Percentiles rank a stretch among this genome's conserved stretches.
phyloP scores from a whole-genome alignment of 2,797 vertebrate genomes.

The Harpagifer antarcticus region DNA sequence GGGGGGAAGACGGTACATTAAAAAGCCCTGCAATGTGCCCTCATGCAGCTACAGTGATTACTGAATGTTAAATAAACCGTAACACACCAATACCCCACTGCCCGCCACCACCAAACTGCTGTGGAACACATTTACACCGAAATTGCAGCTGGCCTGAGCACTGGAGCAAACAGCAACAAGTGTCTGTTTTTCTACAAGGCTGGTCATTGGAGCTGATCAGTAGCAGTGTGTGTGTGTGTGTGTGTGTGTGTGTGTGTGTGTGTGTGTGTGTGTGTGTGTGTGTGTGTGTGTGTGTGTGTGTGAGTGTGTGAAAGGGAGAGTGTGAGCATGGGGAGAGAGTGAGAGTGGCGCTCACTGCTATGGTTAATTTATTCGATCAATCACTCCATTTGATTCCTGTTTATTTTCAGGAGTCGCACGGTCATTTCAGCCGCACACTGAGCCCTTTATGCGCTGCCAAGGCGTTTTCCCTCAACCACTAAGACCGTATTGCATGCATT shows the following conservation, averaged over 20 bases:
- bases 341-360: conserved; percentile 45
- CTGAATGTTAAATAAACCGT: conserved; percentile 9
- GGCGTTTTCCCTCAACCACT: conserved; percentile 62
- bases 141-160: conserved; percentile 54
- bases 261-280: no score
- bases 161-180: conserved; percentile 66
- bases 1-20: not conserved
- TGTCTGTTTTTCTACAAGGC: conserved; percentile 57
- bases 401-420: conserved; percentile 81
- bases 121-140: conserved; percentile 39
- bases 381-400: conserved; percentile 82
- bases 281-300: not conserved
- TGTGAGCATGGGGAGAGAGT: conserved; percentile 8
- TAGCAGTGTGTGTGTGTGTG: conserved; percentile 41
- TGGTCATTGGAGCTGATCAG: conserved; percentile 48
- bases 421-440: conserved; percentile 79
- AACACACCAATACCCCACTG: conserved; percentile 5
- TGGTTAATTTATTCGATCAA: conserved; percentile 80
- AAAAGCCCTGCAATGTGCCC: not conserved
- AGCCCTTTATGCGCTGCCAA: conserved; percentile 76
- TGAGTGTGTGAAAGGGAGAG: conserved; percentile 22
- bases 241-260: not conserved
- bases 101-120: conserved; percentile 20
- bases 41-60: conserved; percentile 11
- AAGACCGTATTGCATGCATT: conserved; percentile 55